Evolutionary conservation across 2,113 vertebrate genomes (phyloP), one percentile per base, ranked within the genome.

Genomic region (Mobula birostris): DNA sequence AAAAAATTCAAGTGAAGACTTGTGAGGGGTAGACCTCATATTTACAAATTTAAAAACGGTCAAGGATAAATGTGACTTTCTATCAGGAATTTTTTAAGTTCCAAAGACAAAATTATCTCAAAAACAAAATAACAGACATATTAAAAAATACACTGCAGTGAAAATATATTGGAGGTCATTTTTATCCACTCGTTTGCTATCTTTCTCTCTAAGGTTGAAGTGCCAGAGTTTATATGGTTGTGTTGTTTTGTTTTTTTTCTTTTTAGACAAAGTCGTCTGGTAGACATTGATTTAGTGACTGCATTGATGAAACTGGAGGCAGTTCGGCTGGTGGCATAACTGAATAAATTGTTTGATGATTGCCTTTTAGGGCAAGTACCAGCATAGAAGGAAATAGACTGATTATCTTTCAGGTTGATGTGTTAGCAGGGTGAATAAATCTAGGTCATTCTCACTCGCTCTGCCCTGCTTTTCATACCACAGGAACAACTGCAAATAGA

Each of bases 371-470:
- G 11, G 32, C 68, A 74, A 48, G 66, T 8, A 14, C 21, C 7
- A 48, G 90, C 74, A 27, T 74, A 17, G 68, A 74, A 12, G 91
- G 70, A 93, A 74, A 92, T 70, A 32, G 88, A 24, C 66, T 92
- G 88, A 72, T 92, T 40, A 63, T 70, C 63, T 92, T 14, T 40
- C 66, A 40, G 88, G 88, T 32, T 72, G 63, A 92, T 92, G 70
- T 92, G 66, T 92, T 63, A 40, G 24, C 66, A 70, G 66, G 24
- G 88, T 70, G 68, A 40, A 70, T 92, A 36, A 29, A 92, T 92
- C n/a, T 92, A 58, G 88, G 66, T 92, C 88, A 68, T n/a, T 92
- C 68, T 92, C 88, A 68, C n/a, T 92, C 68, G 36, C 19, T 40
- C 66, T 70, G 32, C 63, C 66, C 32, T 72, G 6, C 68, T 68